Percentiles rank a stretch among this genome's conserved stretches.
These are phyloP conservation scores for Andinoacara biseriatus DNA, from an alignment of 2,113 vertebrate species.

Conservation along the genomic window DNA sequence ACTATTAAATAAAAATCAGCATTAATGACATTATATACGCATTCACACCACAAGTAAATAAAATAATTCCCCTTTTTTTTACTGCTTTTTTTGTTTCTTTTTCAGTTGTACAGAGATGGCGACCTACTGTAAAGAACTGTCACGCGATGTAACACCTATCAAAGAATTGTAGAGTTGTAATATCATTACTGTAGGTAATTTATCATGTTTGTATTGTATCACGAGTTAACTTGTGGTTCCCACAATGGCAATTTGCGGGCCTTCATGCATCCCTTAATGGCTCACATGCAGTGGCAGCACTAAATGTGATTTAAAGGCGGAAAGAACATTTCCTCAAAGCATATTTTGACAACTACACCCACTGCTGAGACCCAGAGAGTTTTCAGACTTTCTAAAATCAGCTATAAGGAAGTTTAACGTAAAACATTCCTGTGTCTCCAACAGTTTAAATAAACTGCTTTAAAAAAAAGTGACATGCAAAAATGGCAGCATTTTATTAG, in stretches of 20 bases:
- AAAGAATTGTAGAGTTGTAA: not conserved
- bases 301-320: not conserved
- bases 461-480: not conserved
- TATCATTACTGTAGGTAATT: not conserved
- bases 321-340: not conserved
- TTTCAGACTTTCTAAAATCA: not conserved
- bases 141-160: not conserved
- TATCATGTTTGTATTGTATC: not conserved
- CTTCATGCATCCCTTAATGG: slow-evolving; percentile 5
- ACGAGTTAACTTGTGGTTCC: not conserved
- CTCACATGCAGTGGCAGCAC: not conserved
- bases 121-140: not conserved
- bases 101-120: not conserved
- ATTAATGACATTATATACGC: not conserved
- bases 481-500: not conserved
- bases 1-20: not conserved
- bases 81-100: not conserved
- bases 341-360: not conserved
- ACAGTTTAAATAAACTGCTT: not conserved
- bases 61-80: not conserved
- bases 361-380: not conserved
- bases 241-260: not conserved
- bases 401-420: slow-evolving; percentile 1
- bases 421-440: not conserved
- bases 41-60: not conserved